Evolutionary conservation across 2,797 vertebrate species (phyloP).

Genomic region (Pangasius sanitwongsei): DNA sequence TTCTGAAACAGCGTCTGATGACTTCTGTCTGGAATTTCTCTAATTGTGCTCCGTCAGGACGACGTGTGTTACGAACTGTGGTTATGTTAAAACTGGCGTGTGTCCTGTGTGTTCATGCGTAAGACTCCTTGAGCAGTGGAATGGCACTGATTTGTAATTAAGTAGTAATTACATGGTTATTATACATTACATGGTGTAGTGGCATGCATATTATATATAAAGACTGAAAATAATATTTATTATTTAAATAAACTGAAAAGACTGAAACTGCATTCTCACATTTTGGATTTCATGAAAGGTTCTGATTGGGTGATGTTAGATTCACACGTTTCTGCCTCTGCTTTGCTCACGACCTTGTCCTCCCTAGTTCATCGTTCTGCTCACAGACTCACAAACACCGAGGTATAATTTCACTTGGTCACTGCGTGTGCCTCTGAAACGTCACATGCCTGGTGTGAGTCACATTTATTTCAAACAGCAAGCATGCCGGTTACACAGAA

Average conservation of each 20-base stretch:
- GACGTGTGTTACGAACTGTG: background rate
- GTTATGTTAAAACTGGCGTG: background rate
- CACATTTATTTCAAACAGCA: conserved; percentile 2
- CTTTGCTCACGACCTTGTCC: conserved; percentile 26
- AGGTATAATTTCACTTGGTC: conserved; percentile 23
- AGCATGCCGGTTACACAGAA: background rate
- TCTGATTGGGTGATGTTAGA: background rate
- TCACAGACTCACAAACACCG: background rate
- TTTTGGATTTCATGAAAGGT: background rate
- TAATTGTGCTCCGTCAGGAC: conserved; percentile 43
- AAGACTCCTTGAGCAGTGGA: background rate
- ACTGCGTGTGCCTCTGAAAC: background rate
- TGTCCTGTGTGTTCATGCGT: background rate
- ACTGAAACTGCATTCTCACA: conserved; percentile 1
- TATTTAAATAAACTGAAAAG: background rate
- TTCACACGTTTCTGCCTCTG: conserved; percentile 12
- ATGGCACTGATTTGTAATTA: conserved; percentile 6
- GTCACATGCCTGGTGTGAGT: conserved; percentile 12
- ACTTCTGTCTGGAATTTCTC: conserved; percentile 61
- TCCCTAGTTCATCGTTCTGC: conserved; percentile 14
- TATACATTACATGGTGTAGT: background rate
- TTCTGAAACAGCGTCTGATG: conserved; percentile 67
- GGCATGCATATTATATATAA: background rate
- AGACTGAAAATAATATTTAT: background rate
- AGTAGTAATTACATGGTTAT: conserved; percentile 28